A percentile compares a stretch with the other conserved stretches of the same genome.
Evolutionary conservation across 2,113 vertebrate genomes (phyloP).

Genomic region (Equus quagga): DNA sequence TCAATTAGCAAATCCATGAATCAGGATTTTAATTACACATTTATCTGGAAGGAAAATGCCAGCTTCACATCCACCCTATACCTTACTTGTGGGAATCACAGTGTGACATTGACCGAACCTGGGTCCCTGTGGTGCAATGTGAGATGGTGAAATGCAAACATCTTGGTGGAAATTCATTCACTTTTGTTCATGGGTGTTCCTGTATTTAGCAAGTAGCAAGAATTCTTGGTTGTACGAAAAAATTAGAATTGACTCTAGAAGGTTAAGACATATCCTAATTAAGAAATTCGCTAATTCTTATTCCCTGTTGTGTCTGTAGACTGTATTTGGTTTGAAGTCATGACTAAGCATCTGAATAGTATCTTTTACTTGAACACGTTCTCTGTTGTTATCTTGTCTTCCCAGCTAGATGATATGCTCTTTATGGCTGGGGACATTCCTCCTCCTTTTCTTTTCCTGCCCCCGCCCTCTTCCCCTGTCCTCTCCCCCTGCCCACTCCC

Average conservation of each 20-base stretch:
- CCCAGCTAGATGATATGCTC: not conserved
- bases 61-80: conserved; percentile 52
- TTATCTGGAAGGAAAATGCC: conserved; percentile 69
- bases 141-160: conserved; percentile 49
- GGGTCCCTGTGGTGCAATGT: conserved; percentile 47
- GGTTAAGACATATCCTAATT: conserved; percentile 51
- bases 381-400: not conserved
- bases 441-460: not conserved
- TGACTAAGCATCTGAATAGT: conserved; percentile 42
- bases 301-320: conserved; percentile 17
- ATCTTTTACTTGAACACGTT: not conserved
- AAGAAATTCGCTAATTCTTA: conserved; percentile 54
- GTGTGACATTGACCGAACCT: conserved; percentile 36
- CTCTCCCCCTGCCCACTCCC: too few relatives aligned
- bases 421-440: not conserved
- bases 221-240: conserved; percentile 54
- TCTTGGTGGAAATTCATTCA: conserved; percentile 41
- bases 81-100: conserved; percentile 69
- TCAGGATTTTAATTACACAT: conserved; percentile 79
- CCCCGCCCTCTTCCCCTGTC: too few relatives aligned
- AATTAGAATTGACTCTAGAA: conserved; percentile 47
- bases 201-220: conserved; percentile 58
- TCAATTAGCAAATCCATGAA: conserved; percentile 79
- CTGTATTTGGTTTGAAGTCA: conserved; percentile 61
- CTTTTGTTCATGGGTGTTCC: conserved; percentile 49